Evolutionary conservation across 2,888 invertebrate species (phyloP), one percentile per base, ranked within the genome.

Genomic region (Eudasyphora cyanicolor): DNA sequence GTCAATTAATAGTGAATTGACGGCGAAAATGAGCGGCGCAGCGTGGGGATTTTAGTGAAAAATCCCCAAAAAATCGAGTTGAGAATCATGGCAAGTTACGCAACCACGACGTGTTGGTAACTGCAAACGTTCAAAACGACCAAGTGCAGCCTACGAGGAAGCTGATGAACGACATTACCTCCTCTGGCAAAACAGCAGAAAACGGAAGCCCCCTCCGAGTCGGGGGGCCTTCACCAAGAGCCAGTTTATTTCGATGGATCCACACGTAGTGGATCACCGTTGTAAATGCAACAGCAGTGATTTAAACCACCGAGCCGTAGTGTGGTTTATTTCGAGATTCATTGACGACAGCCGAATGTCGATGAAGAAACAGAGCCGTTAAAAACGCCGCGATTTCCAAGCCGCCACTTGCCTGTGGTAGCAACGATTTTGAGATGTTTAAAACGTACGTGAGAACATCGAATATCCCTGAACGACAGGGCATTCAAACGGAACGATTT

Each of bases 11-110:
- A 12, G 77, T 7, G 45, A 75, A 81, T 81, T 78, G 81, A 64
- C 69, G 84, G 84, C 84, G 70, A 84, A 84, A 81, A 84, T 84
- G 84, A 84, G 84, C 84, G 84, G 84, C 84, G 81, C 5, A 67
- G 67, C n/a, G 10, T 12, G 62, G 79, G 69, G 32, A 73, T 57
- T 76, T 12, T 29, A 0, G 24, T 19, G 2, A 76, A 71, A 71
- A 64, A n/a, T n/a, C 57, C 73, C 82, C 71, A 70, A 27, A 5
- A 64, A 19, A 3, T 42, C 6, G 24, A 3, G 51, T 32, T 35
- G 38, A 62, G 1, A 21, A 45, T 21, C 24, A 49, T 14, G 27
- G 12, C 24, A 27, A 19, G 19, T 38, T 64, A 64, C 38, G 32
- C 38, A 64, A 64, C 14, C 2, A 38, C 19, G 38, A 2, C 35